Evolutionary conservation across 2,888 invertebrate genomes (phyloP).

Genomic region (Euspilapteryx auroguttella): DNA sequence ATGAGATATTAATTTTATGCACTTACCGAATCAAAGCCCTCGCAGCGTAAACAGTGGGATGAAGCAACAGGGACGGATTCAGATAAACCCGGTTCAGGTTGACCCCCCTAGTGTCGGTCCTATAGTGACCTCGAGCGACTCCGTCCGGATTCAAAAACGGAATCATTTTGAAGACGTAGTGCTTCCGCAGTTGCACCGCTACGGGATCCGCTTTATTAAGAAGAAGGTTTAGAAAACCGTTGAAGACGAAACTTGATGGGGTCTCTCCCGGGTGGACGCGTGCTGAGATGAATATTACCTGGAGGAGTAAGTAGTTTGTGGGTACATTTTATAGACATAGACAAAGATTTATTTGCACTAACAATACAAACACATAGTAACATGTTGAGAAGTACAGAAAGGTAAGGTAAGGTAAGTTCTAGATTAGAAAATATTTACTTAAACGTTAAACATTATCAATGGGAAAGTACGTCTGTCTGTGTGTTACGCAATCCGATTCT

Average conservation of each 20-base stretch:
- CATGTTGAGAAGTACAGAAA: too few species aligned
- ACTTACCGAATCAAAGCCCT: conserved; percentile 69
- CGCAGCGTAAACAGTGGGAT: conserved; percentile 86
- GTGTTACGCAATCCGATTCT: too few species aligned
- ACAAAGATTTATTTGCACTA: too few species aligned
- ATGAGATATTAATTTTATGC: too few species aligned
- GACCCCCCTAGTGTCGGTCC: conserved; percentile 84
- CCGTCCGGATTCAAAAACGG: conserved; percentile 93
- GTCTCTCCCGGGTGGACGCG: conserved; percentile 93
- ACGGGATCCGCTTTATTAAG: conserved; percentile 74
- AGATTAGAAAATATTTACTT: too few species aligned
- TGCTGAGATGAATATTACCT: conserved; percentile 85
- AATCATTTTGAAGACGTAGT: conserved; percentile 86
- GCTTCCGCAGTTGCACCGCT: conserved; percentile 70
- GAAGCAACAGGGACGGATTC: conserved; percentile 71
- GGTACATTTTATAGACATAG: too few species aligned
- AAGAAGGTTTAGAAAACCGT: conserved; percentile 82
- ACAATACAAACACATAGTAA: too few species aligned
- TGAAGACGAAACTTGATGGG: conserved; percentile 87
- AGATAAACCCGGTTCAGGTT: conserved; percentile 88
- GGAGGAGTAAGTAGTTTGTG: conserved; percentile 10
- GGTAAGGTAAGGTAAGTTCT: too few species aligned
- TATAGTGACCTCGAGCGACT: conserved; percentile 81
- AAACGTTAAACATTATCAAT: too few species aligned
- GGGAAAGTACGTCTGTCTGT: too few species aligned